These are phyloP conservation scores for Gymnopithys bicolor DNA, from an alignment of 2,797 vertebrate genomes.

Conservation along the genomic window DNA sequence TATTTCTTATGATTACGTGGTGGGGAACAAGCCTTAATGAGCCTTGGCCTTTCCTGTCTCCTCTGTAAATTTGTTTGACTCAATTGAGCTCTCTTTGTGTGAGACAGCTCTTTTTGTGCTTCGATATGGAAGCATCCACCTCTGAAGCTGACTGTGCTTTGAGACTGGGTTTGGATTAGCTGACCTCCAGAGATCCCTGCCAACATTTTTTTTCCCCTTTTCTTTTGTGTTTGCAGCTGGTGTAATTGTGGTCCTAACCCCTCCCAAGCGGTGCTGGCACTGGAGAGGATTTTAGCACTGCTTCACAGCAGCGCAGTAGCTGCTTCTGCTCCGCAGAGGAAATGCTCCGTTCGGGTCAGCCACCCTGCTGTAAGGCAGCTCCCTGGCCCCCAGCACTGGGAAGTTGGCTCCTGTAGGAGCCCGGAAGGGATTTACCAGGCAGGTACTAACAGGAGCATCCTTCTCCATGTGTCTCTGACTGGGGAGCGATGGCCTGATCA, in stretches of 20 bases:
- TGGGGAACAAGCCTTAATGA: conserved; percentile 61
- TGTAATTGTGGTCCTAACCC: conserved; percentile 64
- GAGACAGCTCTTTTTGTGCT: conserved; percentile 38
- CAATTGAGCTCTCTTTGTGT: conserved; percentile 31
- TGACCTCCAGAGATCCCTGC: conserved; percentile 54
- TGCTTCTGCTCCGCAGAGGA: not conserved
- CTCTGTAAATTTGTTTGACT: conserved; percentile 54
- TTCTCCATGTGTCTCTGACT: not conserved
- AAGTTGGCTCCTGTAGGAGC: not conserved
- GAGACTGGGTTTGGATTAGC: conserved; percentile 45
- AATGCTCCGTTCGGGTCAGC: not conserved
- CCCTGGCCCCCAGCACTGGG: not conserved
- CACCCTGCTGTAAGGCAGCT: rapidly evolving
- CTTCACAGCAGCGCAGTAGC: conserved; percentile 12
- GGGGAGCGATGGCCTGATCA: rapidly evolving
- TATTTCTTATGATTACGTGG: conserved; percentile 50
- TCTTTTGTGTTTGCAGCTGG: conserved; percentile 52
- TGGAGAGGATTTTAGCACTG: conserved; percentile 24
- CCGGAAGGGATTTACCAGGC: not conserved
- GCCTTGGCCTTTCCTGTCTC: conserved; percentile 61
- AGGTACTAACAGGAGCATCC: not conserved
- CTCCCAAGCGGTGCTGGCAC: conserved; percentile 34
- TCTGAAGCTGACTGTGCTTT: conserved; percentile 64
- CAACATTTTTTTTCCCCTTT: not conserved
- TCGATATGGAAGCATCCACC: conserved; percentile 50